Percentiles rank a stretch among this genome's conserved stretches.
Conservation (phyloP, 2,113 vertebrate genomes). For the Apus apus region DNA sequence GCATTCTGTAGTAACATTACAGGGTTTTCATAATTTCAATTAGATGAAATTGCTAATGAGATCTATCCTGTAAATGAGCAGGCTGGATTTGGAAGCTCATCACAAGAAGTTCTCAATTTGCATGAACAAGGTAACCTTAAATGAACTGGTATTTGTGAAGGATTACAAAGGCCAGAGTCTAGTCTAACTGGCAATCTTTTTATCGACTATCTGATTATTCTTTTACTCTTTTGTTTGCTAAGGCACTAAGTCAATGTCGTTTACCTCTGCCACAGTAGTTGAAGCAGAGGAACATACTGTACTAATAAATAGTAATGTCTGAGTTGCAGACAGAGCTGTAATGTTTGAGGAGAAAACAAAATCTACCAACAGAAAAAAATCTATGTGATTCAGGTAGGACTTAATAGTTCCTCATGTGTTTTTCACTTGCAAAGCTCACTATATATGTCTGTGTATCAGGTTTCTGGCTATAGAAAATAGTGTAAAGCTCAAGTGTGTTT, state of each 20-base stretch:
- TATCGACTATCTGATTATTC: conserved; percentile 51
- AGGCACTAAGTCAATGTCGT: neutral
- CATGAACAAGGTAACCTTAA: neutral
- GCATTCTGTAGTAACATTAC: neutral
- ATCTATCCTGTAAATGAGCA: neutral
- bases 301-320: conserved; percentile 7
- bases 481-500: neutral
- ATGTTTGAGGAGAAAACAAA: neutral
- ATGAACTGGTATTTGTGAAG: conserved; percentile 33
- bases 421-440: neutral
- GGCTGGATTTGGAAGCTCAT: neutral
- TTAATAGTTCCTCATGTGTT: neutral
- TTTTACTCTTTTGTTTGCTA: conserved; percentile 59
- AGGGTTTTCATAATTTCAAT: neutral
- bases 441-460: neutral
- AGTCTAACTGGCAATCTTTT: neutral
- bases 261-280: conserved; percentile 1
- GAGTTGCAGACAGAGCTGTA: neutral
- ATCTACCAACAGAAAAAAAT: neutral
- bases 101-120: neutral
- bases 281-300: conserved; percentile 30
- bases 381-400: neutral
- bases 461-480: neutral
- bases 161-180: conserved; percentile 54
- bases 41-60: neutral